A percentile compares a stretch with the other conserved stretches of the same genome.
These are phyloP conservation scores for Hartigia nigra DNA, from an alignment of 2,888 invertebrate species.

Conservation along the genomic window DNA sequence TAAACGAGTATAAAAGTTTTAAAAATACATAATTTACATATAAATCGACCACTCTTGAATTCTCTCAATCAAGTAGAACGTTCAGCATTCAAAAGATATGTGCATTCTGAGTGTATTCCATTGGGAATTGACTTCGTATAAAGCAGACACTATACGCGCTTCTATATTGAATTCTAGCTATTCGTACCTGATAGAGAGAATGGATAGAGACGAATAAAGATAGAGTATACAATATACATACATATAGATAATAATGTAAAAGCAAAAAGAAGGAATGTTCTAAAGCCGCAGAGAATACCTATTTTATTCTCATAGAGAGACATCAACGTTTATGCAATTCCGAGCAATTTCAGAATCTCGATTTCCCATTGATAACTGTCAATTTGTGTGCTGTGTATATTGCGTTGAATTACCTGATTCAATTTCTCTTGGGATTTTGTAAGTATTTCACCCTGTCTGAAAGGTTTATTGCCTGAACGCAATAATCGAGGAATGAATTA, in stretches of 20 bases:
- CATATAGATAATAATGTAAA: not conserved
- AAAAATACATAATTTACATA: not conserved
- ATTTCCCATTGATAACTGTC: constrained; percentile 40
- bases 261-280: not conserved
- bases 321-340: not conserved
- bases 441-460: constrained; percentile 29
- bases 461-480: constrained; percentile 40
- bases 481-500: constrained; percentile 52
- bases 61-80: not conserved
- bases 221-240: too few species aligned
- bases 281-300: not conserved
- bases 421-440: not conserved
- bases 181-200: not conserved
- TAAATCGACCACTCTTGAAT: not conserved
- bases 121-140: not conserved
- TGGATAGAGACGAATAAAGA: not conserved
- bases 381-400: constrained; percentile 31
- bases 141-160: not conserved
- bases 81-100: not conserved
- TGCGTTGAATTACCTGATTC: constrained; percentile 19
- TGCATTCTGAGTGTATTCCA: not conserved
- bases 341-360: constrained; percentile 11
- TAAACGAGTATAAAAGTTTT: not conserved
- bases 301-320: not conserved
- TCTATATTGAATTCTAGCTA: not conserved